Evolutionary conservation across 2,888 invertebrate genomes (phyloP).

Genomic region (Andrena minutula): DNA sequence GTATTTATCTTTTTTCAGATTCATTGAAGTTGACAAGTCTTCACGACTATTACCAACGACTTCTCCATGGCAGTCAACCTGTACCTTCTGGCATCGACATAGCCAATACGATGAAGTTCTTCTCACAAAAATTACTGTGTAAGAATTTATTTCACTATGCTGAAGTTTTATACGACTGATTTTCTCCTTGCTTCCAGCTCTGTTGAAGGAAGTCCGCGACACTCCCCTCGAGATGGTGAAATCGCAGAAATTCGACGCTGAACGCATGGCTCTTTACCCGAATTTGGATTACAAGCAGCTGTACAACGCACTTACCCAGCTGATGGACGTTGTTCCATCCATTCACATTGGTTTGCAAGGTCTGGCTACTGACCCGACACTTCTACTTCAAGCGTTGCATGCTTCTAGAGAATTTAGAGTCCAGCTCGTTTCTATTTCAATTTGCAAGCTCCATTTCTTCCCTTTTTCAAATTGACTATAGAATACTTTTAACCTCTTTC

Average conservation of each 20-base stretch:
- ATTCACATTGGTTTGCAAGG: slow-evolving; percentile 95
- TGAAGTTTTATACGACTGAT: background rate
- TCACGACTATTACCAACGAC: slow-evolving; percentile 97
- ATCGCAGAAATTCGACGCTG: slow-evolving; percentile 93
- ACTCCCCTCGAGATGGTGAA: slow-evolving; percentile 97
- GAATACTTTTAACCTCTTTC: background rate
- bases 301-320: slow-evolving; percentile 94
- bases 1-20: slow-evolving; percentile 83
- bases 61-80: slow-evolving; percentile 96
- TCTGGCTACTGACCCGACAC: slow-evolving; percentile 77
- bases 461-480: background rate
- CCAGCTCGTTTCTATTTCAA: background rate
- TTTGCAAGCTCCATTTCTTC: background rate
- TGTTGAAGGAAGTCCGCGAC: slow-evolving; percentile 97
- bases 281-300: slow-evolving; percentile 98
- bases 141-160: slow-evolving; percentile 83
- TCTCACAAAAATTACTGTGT: slow-evolving; percentile 98
- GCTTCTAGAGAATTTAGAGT: background rate
- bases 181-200: slow-evolving; percentile 88
- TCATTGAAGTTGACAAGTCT: slow-evolving; percentile 98
- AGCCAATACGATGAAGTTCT: slow-evolving; percentile 98
- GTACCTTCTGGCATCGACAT: slow-evolving; percentile 98
- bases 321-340: slow-evolving; percentile 97
- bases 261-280: slow-evolving; percentile 96
- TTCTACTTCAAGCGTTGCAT: background rate